A percentile compares a stretch with the other conserved stretches of the same genome.
Evolutionary conservation across 2,113 vertebrate species (phyloP).

Genomic region (Forbesichthys papilliferus): DNA sequence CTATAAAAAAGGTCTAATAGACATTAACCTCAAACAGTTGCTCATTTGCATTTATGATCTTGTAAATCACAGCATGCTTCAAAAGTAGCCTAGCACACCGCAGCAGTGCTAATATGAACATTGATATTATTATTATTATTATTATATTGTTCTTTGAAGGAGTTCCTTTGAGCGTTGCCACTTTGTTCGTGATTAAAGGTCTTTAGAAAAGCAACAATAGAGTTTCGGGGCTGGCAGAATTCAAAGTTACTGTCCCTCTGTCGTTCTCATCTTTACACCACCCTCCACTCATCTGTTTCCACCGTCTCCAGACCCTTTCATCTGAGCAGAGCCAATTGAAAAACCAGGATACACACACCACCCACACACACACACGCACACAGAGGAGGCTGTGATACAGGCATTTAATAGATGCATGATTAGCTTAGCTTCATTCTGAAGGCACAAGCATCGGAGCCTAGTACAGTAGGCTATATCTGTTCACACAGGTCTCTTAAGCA

Average conservation of each 20-base stretch:
- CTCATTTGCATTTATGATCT: neutral
- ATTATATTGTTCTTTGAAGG: too few relatives aligned
- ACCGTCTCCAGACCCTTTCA: conserved; percentile 11
- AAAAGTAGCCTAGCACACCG: neutral
- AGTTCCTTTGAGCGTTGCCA: neutral
- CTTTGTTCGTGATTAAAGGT: neutral
- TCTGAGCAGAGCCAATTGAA: conserved; percentile 23
- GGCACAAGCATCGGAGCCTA: too few relatives aligned
- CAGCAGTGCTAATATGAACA: too few relatives aligned
- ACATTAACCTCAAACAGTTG: conserved; percentile 6
- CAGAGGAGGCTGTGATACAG: neutral
- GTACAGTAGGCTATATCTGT: too few relatives aligned
- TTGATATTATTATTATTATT: too few relatives aligned
- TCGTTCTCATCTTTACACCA: conserved; percentile 3
- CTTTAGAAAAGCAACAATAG: conserved; percentile 12
- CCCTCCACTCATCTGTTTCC: conserved; percentile 9
- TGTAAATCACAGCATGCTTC: conserved; percentile 1
- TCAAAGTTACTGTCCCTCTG: neutral
- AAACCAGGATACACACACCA: conserved; percentile 10
- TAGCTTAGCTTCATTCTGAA: too few relatives aligned
- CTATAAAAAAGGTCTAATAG: conserved; percentile 10
- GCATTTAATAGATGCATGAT: too few relatives aligned
- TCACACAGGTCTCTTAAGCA: neutral
- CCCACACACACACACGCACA: conserved; percentile 3
- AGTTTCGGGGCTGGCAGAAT: conserved; percentile 9